A percentile compares a stretch with the other conserved stretches of the same genome.
These are phyloP conservation scores for Drosophila pseudoananassae DNA, from an alignment of 1,140 invertebrate species.

Conservation along the genomic window DNA sequence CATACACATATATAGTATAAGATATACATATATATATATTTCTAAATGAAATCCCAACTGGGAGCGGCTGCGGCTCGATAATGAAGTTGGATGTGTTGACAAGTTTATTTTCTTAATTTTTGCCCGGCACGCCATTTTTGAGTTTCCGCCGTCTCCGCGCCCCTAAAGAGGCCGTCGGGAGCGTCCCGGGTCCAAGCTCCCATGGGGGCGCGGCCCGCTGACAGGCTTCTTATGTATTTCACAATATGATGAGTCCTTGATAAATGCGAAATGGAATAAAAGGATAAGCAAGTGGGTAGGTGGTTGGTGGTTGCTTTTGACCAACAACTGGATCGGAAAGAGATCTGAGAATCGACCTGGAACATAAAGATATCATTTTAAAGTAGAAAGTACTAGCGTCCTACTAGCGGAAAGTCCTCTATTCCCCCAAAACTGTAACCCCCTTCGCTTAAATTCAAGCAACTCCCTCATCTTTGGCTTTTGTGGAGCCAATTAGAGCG, in stretches of 20 bases:
- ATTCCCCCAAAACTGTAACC: too few species aligned
- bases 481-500: slow-evolving; percentile 44
- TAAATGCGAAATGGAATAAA: slow-evolving; percentile 33
- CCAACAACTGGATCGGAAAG: neutral
- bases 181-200: slow-evolving; percentile 16
- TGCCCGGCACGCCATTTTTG: slow-evolving; percentile 62
- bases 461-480: slow-evolving; percentile 7
- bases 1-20: neutral
- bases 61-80: slow-evolving; percentile 48
- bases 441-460: too few species aligned
- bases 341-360: too few species aligned
- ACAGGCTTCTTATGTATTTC: slow-evolving; percentile 33
- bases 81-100: slow-evolving; percentile 74
- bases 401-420: too few species aligned
- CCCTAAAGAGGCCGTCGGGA: slow-evolving; percentile 48
- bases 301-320: neutral
- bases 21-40: neutral
- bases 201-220: slow-evolving; percentile 29
- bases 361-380: too few species aligned
- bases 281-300: neutral
- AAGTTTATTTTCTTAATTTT: slow-evolving; percentile 73
- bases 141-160: slow-evolving; percentile 28
- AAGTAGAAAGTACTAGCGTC: too few species aligned
- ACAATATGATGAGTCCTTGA: slow-evolving; percentile 52
- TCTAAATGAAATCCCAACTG: slow-evolving; percentile 7